A percentile compares a stretch with the other conserved stretches of the same genome.
Evolutionary conservation across 1,140 invertebrate genomes (phyloP).

Genomic region (Pristionchus pacificus): DNA sequence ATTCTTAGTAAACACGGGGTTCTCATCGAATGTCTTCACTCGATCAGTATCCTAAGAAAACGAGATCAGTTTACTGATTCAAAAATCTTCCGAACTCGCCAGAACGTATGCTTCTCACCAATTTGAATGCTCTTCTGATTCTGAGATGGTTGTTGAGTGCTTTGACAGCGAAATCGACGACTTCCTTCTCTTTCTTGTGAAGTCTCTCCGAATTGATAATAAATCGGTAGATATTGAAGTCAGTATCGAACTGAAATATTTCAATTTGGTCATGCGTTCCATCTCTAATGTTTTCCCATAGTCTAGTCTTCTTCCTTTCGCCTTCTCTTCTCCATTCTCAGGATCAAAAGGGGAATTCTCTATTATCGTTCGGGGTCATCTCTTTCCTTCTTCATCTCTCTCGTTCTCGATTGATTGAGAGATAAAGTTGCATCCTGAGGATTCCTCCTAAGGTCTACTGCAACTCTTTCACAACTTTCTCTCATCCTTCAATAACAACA

Average conservation of each 20-base stretch:
- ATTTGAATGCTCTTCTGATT: conserved; percentile 47
- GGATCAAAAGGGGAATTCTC: no score
- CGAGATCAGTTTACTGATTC: no score
- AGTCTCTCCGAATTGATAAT: conserved; percentile 45
- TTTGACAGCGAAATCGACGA: conserved; percentile 48
- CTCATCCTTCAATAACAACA: no score
- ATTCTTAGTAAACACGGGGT: conserved; percentile 49
- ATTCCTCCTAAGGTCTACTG: no score
- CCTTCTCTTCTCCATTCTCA: not conserved
- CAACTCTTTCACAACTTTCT: no score
- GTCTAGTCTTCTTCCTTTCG: not conserved
- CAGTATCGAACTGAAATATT: conserved; percentile 50
- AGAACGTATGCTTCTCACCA: no score
- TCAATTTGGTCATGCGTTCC: not conserved
- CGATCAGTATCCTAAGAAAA: conserved; percentile 13
- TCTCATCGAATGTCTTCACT: conserved; percentile 50
- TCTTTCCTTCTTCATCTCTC: conserved; percentile 3
- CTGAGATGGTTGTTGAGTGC: conserved; percentile 50
- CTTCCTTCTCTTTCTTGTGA: conserved; percentile 43
- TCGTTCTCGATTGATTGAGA: not conserved
- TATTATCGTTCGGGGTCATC: not conserved
- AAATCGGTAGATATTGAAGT: conserved; percentile 57
- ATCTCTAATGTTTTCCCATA: not conserved
- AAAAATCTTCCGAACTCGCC: no score
- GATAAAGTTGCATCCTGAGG: no score